Percentiles rank a stretch among this genome's conserved stretches.
Conservation (phyloP, 2,888 invertebrate genomes). For the Timema podura region DNA sequence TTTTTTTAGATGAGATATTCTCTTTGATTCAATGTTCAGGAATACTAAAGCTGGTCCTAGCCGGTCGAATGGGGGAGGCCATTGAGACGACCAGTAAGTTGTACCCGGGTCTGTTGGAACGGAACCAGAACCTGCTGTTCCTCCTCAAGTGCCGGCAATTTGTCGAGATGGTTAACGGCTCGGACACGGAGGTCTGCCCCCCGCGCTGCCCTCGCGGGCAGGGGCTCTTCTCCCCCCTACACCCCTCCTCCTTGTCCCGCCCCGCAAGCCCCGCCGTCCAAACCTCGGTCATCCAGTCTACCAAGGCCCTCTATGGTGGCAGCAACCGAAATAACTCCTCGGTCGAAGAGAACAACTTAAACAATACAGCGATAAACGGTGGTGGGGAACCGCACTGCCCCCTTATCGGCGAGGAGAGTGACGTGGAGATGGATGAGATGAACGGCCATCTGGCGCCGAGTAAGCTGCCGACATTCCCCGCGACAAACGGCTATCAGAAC, state of each 20-base stretch:
- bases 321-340: constrained; percentile 35
- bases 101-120: constrained; percentile 91
- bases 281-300: constrained; percentile 75
- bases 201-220: constrained; percentile 44
- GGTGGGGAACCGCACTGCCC: constrained; percentile 20
- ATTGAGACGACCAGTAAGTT: constrained; percentile 83
- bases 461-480: constrained; percentile 27
- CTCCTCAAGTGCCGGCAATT: constrained; percentile 97
- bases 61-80: constrained; percentile 93
- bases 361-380: constrained; percentile 46
- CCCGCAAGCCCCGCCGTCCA: constrained; percentile 36
- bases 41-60: constrained; percentile 87
- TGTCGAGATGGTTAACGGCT: constrained; percentile 96
- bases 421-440: constrained; percentile 53
- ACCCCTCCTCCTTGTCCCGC: constrained; percentile 31
- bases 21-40: constrained; percentile 51
- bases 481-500: constrained; percentile 57
- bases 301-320: constrained; percentile 45
- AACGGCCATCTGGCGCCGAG: constrained; percentile 42
- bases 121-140: constrained; percentile 87
- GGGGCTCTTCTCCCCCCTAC: constrained; percentile 40
- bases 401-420: constrained; percentile 46
- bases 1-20: too few species aligned
- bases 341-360: constrained; percentile 52
- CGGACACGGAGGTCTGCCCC: constrained; percentile 63